phyloP scores from a whole-genome alignment of 2,888 invertebrate genomes.

The Disparrhopalites patrizii region DNA sequence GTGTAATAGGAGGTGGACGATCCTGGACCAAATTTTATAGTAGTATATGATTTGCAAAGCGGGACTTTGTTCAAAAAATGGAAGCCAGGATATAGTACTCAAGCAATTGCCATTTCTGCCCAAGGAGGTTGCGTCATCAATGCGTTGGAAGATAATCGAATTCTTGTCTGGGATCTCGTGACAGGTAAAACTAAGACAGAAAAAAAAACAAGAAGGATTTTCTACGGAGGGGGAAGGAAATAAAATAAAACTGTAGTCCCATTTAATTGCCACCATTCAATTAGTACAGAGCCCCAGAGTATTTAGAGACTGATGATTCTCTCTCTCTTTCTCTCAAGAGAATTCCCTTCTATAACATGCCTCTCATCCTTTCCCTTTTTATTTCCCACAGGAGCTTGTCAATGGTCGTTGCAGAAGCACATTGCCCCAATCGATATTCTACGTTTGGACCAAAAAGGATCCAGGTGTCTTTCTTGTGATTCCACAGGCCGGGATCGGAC shows the following conservation, averaged over 20 bases:
- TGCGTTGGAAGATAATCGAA: conserved; percentile 74
- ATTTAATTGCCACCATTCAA: not conserved
- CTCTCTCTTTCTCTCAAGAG: not conserved
- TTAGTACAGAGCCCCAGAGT: too few relatives aligned
- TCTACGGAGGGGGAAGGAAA: not conserved
- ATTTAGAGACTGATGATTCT: not conserved
- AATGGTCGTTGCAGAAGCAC: conserved; percentile 72
- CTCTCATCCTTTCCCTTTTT: conserved; percentile 21
- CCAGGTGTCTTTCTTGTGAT: conserved; percentile 70
- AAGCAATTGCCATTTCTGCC: conserved; percentile 79
- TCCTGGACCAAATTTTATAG: conserved; percentile 80
- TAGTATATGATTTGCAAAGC: conserved; percentile 84
- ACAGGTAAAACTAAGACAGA: conserved; percentile 58
- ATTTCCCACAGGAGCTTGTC: conserved; percentile 63
- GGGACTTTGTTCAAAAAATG: conserved; percentile 88
- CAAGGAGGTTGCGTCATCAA: conserved; percentile 77
- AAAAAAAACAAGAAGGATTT: too few relatives aligned
- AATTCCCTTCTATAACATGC: conserved; percentile 13
- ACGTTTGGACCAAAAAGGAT: conserved; percentile 68
- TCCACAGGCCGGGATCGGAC: conserved; percentile 67
- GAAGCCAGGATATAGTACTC: conserved; percentile 79
- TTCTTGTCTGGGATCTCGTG: conserved; percentile 80
- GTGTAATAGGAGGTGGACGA: conserved; percentile 63
- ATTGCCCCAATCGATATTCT: conserved; percentile 71
- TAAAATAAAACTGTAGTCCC: not conserved